Conservation (phyloP, 2,888 invertebrate genomes). For the Phaedon cochleariae region DNA sequence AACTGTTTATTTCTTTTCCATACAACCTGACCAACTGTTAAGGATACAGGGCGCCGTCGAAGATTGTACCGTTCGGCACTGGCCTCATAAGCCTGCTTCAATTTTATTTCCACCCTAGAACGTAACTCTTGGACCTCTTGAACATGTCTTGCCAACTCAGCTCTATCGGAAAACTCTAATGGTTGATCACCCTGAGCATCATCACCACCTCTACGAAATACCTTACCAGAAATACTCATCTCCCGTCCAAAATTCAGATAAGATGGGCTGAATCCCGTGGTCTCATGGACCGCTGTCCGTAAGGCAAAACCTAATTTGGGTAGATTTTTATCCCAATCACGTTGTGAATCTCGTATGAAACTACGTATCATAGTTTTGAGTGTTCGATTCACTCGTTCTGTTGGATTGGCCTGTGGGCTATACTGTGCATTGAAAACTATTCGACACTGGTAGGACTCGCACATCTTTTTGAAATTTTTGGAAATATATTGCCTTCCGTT, state of each 20-base stretch:
- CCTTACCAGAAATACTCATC: slow-evolving; percentile 13
- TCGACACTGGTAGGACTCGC: slow-evolving; percentile 28
- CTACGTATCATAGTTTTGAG: slow-evolving; percentile 45
- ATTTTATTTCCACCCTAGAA: neutral
- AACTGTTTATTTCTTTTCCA: slow-evolving; percentile 7
- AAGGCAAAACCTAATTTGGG: slow-evolving; percentile 46
- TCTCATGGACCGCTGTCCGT: slow-evolving; percentile 38
- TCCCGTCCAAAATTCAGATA: slow-evolving; percentile 41
- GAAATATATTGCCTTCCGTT: slow-evolving; percentile 38
- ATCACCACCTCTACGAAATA: neutral
- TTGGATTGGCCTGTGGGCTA: no score
- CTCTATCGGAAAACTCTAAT: neutral
- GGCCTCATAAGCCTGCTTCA: slow-evolving; percentile 1
- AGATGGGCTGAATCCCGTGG: slow-evolving; percentile 43
- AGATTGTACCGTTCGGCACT: slow-evolving; percentile 12
- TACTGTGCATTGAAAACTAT: slow-evolving; percentile 43
- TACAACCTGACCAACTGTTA: neutral
- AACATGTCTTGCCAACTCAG: neutral
- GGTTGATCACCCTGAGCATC: neutral
- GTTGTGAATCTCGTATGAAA: slow-evolving; percentile 12
- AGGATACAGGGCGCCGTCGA: slow-evolving; percentile 9
- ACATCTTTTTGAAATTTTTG: slow-evolving; percentile 23
- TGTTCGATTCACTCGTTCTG: slow-evolving; percentile 50
- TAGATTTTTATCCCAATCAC: slow-evolving; percentile 45
- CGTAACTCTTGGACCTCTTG: slow-evolving; percentile 14